Percentiles rank a stretch among this genome's conserved stretches.
Evolutionary conservation across 1,140 invertebrate species (phyloP).

Genomic region (Drosophila sp.): DNA sequence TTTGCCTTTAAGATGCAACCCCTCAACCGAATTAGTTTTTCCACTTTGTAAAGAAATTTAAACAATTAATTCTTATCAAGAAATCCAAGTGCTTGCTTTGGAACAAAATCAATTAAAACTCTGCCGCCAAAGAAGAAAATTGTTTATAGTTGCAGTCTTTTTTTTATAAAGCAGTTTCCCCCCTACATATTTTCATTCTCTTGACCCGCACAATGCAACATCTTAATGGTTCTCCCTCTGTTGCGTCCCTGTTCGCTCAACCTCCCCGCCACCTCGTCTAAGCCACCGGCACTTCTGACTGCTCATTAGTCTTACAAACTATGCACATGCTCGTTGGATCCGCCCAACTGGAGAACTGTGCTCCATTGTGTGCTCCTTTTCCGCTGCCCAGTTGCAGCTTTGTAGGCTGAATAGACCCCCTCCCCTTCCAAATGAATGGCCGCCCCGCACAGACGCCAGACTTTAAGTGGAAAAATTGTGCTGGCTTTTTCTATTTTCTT

Average conservation of each 20-base stretch:
- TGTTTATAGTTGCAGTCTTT: constrained; percentile 11
- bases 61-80: constrained; percentile 10
- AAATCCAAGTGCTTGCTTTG: constrained; percentile 1
- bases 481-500: constrained; percentile 2
- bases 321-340: constrained; percentile 30
- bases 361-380: constrained; percentile 23
- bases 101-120: constrained; percentile 19
- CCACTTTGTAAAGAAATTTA: neutral
- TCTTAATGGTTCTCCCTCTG: constrained; percentile 15
- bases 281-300: constrained; percentile 26
- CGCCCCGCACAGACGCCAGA: constrained; percentile 14
- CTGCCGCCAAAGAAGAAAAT: neutral
- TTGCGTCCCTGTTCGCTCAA: neutral
- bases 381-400: constrained; percentile 28
- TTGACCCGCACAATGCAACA: constrained; percentile 24
- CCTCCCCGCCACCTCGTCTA: neutral
- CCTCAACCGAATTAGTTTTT: neutral
- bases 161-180: neutral
- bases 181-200: constrained; percentile 5
- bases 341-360: constrained; percentile 11
- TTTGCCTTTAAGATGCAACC: neutral
- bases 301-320: constrained; percentile 56
- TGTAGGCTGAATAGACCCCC: constrained; percentile 1
- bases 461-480: constrained; percentile 30
- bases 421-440: neutral